Evolutionary conservation across 1,140 invertebrate genomes (phyloP).

Genomic region (Grapholita molesta): DNA sequence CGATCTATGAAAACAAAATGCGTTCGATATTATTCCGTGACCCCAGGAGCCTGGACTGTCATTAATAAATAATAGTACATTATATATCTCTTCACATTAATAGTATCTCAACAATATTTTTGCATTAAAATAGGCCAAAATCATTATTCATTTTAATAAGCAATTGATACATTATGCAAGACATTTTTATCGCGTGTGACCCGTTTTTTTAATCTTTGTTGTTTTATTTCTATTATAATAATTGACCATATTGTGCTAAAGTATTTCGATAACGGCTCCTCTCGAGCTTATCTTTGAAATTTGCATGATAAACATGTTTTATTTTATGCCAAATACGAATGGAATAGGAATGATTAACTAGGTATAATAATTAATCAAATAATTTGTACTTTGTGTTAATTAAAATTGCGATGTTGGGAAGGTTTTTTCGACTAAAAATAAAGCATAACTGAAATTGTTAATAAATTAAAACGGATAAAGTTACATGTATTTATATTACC

Average conservation of each 20-base stretch:
- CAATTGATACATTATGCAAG: slow-evolving; percentile 17
- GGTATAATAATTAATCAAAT: background rate
- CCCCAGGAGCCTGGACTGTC: background rate
- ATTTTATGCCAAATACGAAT: background rate
- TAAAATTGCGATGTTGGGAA: too few relatives aligned
- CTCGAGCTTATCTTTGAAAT: slow-evolving; percentile 8
- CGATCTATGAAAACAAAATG: background rate
- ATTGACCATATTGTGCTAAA: background rate
- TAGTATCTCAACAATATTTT: slow-evolving; percentile 13
- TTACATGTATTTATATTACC: too few relatives aligned
- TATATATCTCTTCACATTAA: background rate
- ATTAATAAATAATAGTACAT: background rate
- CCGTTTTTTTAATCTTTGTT: slow-evolving; percentile 12
- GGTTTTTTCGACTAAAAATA: too few relatives aligned
- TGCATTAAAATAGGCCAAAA: slow-evolving; percentile 3
- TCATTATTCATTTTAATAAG: slow-evolving; percentile 15
- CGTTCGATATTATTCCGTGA: background rate
- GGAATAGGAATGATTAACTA: background rate
- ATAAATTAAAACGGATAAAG: too few relatives aligned
- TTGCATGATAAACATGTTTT: slow-evolving; percentile 1
- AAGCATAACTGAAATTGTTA: too few relatives aligned
- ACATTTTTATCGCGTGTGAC: slow-evolving; percentile 13
- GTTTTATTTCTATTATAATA: slow-evolving; percentile 12
- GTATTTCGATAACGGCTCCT: background rate
- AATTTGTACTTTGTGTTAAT: background rate